phyloP scores from a whole-genome alignment of 2,888 invertebrate species.

The Athalia cordata region DNA sequence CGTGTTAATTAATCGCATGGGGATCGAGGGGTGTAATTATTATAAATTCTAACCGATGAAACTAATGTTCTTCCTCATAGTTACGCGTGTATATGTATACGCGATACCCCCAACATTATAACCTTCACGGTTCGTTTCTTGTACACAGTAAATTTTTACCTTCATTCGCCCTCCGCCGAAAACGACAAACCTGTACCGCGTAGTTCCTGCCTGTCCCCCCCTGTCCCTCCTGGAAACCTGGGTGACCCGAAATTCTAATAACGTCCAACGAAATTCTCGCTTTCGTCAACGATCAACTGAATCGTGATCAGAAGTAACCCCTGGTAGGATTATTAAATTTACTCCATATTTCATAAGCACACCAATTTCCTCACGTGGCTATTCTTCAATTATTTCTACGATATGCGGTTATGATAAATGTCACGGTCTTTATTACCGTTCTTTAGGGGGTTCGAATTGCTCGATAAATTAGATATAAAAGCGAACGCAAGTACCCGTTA shows the following conservation, averaged over 20 bases:
- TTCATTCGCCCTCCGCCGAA: neutral
- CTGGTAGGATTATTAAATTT: too few species aligned
- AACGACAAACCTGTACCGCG: slow-evolving; percentile 36
- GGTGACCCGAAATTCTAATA: neutral
- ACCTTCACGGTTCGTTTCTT: neutral
- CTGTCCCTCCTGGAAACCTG: neutral
- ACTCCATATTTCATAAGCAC: too few species aligned
- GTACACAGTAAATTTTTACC: neutral
- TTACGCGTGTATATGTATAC: neutral
- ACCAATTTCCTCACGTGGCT: too few species aligned
- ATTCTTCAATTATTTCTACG: too few species aligned
- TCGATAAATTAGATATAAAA: too few species aligned
- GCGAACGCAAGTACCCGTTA: too few species aligned
- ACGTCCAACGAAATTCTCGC: neutral
- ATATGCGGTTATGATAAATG: too few species aligned
- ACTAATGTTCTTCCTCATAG: slow-evolving; percentile 4
- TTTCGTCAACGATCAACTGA: too few species aligned
- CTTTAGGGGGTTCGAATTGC: too few species aligned
- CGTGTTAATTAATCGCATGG: slow-evolving; percentile 24
- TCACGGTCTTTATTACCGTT: too few species aligned
- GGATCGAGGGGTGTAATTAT: slow-evolving; percentile 23
- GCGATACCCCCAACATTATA: neutral
- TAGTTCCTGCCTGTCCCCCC: slow-evolving; percentile 33
- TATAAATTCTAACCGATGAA: slow-evolving; percentile 23
- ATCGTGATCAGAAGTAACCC: too few species aligned